phyloP scores from a whole-genome alignment of 2,113 vertebrate species.

The Chascanopsetta lugubris region DNA sequence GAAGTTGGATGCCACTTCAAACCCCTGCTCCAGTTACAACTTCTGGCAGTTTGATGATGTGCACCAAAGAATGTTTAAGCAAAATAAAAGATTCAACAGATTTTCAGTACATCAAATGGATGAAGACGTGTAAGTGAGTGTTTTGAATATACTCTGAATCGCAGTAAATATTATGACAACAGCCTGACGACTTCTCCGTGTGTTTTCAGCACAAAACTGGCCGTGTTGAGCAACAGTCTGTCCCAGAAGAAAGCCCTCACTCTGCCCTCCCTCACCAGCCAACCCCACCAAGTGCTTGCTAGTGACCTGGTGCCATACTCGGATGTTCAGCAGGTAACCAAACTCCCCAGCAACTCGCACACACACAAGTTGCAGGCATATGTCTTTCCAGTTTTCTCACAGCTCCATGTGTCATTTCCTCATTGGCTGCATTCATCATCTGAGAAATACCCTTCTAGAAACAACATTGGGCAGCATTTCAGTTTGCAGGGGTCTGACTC shows the following conservation, averaged over 20 bases:
- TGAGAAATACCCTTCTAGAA: neutral
- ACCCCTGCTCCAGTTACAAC: neutral
- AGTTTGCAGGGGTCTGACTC: neutral
- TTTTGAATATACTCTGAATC: neutral
- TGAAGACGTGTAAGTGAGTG: neutral
- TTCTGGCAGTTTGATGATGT: neutral
- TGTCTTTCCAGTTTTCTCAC: neutral
- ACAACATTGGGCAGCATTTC: conserved; percentile 7
- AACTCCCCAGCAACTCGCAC: neutral
- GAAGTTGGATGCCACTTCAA: neutral
- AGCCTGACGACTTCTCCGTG: neutral
- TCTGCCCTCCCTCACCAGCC: conserved; percentile 91
- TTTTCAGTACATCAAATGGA: neutral
- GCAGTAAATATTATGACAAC: neutral
- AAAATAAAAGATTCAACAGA: conserved; percentile 2
- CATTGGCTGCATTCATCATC: conserved; percentile 6
- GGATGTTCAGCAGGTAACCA: conserved; percentile 91
- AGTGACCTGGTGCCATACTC: conserved; percentile 90
- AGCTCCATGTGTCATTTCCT: neutral
- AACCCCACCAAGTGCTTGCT: conserved; percentile 95
- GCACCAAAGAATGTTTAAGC: conserved; percentile 9
- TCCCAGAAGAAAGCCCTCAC: conserved; percentile 90
- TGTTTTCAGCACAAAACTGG: conserved; percentile 83
- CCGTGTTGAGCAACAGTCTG: conserved; percentile 87
- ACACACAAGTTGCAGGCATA: neutral